phyloP scores from a whole-genome alignment of 64 coral and sea anemone species.

The Platygyra sinensis region DNA sequence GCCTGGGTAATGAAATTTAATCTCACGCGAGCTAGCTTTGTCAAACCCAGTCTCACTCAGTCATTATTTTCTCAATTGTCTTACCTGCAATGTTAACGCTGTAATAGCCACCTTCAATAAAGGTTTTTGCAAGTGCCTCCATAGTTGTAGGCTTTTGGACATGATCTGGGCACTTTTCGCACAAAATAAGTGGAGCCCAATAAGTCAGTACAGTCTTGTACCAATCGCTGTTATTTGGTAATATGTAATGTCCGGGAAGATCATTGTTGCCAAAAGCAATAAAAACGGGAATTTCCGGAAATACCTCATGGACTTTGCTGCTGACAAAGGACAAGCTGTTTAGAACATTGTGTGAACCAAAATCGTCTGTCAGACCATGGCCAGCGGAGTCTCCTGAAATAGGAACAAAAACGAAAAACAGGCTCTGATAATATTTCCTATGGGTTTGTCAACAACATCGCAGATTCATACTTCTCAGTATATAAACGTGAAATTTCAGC shows the following conservation, averaged over 20 bases:
- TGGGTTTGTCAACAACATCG: no score
- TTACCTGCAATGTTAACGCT: conserved; percentile 78
- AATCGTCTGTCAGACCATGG: conserved; percentile 14
- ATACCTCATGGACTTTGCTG: conserved; percentile 28
- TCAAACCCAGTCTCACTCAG: no score
- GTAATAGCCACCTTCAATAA: conserved; percentile 90
- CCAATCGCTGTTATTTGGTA: conserved; percentile 71
- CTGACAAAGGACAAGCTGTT: background rate
- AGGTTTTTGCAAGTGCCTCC: conserved; percentile 64
- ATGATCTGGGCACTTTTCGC: conserved; percentile 46
- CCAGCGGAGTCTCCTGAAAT: conserved; percentile 25
- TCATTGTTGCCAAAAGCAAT: conserved; percentile 89
- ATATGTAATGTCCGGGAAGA: conserved; percentile 75
- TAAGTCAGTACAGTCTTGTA: conserved; percentile 65
- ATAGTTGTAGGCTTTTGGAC: conserved; percentile 52
- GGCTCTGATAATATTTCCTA: no score
- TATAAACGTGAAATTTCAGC: no score
- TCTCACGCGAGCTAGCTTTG: no score
- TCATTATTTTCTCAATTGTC: background rate
- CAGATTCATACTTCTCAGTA: no score
- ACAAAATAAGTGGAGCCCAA: conserved; percentile 79
- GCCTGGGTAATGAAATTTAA: no score
- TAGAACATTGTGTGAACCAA: background rate
- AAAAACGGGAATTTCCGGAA: conserved; percentile 74
- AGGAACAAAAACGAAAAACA: background rate